Conservation (phyloP, 53 echinoderm and acorn worm species). For the Crossaster papposus region DNA sequence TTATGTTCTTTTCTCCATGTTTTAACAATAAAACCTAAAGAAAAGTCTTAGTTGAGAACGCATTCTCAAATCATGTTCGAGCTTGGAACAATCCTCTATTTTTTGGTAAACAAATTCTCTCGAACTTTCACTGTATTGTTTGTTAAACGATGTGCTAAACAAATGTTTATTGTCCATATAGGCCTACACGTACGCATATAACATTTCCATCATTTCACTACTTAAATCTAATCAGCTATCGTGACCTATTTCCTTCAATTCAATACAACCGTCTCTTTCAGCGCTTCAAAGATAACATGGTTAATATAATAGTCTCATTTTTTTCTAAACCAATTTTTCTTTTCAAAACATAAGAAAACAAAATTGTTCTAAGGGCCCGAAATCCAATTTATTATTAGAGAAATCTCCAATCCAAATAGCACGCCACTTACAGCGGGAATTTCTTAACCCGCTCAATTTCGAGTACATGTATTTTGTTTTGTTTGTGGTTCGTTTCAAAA, state of each 20-base stretch:
- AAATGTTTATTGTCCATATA: neutral
- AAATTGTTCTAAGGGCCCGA: neutral
- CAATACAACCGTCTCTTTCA: neutral
- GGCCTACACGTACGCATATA: neutral
- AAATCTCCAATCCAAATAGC: neutral
- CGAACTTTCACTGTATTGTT: neutral
- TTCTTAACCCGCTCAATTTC: neutral
- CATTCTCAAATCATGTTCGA: too few relatives aligned
- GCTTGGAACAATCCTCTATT: too few relatives aligned
- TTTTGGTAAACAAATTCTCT: neutral
- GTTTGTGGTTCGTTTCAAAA: neutral
- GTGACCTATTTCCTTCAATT: neutral
- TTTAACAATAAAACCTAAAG: too few relatives aligned
- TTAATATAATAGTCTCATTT: neutral
- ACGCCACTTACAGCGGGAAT: neutral
- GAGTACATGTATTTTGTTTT: neutral
- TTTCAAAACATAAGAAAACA: neutral
- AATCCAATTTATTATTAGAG: neutral
- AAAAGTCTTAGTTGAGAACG: too few relatives aligned
- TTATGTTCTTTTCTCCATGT: too few relatives aligned
- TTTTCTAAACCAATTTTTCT: neutral
- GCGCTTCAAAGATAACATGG: neutral
- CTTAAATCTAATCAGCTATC: neutral
- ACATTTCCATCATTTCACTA: neutral
- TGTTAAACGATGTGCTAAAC: neutral